phyloP scores from a whole-genome alignment of 2,797 vertebrate species.

The Phrynocephalus forsythii region DNA sequence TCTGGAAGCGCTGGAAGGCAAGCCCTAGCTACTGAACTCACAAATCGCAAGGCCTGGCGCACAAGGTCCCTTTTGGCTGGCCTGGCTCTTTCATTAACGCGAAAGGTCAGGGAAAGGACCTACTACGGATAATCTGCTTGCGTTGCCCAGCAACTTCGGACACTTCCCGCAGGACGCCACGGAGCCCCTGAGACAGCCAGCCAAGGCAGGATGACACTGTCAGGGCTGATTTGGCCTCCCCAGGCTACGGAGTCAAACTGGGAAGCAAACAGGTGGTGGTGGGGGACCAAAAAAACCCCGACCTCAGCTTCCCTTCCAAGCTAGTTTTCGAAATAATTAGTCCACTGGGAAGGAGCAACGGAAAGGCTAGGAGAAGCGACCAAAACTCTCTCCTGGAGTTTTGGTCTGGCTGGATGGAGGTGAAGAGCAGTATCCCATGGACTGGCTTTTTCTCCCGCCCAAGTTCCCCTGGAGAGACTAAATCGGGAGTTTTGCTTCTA shows the following conservation, averaged over 20 bases:
- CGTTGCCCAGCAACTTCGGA: constrained; percentile 14
- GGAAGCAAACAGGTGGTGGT: neutral
- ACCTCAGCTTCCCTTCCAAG: neutral
- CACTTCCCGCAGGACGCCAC: neutral
- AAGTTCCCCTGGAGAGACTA: neutral
- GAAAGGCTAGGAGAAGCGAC: constrained; percentile 46
- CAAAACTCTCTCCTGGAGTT: constrained; percentile 54
- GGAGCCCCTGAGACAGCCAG: neutral
- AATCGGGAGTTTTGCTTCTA: constrained; percentile 3
- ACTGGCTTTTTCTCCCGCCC: neutral
- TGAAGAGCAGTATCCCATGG: neutral
- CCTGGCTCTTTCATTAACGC: constrained; percentile 26
- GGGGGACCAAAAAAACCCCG: neutral
- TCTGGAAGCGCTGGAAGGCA: no score
- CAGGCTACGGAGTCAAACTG: neutral
- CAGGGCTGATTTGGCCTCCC: neutral
- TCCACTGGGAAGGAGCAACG: constrained; percentile 40
- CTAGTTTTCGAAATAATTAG: constrained; percentile 31
- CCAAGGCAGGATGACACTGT: neutral
- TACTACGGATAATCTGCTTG: constrained; percentile 15
- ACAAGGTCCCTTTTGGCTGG: neutral
- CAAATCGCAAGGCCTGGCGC: neutral
- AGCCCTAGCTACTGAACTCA: no score
- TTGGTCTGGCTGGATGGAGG: constrained; percentile 40
- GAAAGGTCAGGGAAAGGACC: neutral